These are phyloP conservation scores for Erinaceus europaeus DNA, from an alignment of 2,113 vertebrate species.

Conservation along the genomic window DNA sequence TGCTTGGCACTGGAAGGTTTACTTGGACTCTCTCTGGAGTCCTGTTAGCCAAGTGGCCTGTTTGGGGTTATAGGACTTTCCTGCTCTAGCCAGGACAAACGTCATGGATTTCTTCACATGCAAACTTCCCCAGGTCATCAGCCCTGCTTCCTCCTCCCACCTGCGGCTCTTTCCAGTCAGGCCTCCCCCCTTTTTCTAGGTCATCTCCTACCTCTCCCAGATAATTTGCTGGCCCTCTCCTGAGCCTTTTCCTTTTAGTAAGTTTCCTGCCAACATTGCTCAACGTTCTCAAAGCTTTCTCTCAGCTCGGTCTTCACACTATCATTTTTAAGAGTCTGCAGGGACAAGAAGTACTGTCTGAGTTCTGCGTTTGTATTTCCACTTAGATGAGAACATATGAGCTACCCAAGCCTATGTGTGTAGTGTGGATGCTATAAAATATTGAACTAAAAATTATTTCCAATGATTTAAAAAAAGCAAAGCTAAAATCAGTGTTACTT, in stretches of 20 bases:
- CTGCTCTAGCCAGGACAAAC: neutral
- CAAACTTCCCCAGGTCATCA: neutral
- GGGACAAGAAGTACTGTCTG: neutral
- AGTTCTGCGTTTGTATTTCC: neutral
- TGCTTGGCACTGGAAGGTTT: conserved; percentile 40
- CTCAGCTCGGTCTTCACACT: neutral
- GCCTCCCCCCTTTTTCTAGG: neutral
- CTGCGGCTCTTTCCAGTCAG: neutral
- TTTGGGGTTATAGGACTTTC: neutral
- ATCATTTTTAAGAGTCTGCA: neutral
- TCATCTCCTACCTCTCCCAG: neutral
- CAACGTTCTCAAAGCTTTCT: neutral
- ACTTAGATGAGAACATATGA: neutral
- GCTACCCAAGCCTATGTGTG: neutral
- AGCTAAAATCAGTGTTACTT: neutral
- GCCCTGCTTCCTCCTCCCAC: neutral
- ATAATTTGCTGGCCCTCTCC: neutral
- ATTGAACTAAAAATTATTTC: neutral
- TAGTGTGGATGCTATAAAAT: neutral
- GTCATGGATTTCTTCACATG: neutral
- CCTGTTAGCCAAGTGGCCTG: conserved; percentile 60
- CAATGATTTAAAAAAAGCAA: neutral
- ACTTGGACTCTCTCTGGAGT: conserved; percentile 53
- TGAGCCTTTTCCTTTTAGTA: neutral
- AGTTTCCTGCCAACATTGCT: neutral